Conservation (phyloP, 2,113 vertebrate genomes). For the Xyrauchen texanus region DNA sequence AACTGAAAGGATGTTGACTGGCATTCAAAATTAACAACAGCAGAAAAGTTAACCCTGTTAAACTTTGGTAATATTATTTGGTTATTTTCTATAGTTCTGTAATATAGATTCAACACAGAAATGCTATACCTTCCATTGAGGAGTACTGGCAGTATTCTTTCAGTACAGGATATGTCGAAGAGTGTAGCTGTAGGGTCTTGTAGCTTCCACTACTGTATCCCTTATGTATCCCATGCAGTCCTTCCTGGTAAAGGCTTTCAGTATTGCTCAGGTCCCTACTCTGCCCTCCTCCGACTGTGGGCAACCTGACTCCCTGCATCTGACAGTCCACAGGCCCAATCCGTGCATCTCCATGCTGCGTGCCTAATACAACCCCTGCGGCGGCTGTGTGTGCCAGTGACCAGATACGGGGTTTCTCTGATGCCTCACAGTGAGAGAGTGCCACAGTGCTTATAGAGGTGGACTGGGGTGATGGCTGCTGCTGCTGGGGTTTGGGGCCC, state of each 20-base stretch:
- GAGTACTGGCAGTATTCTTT: slow-evolving; percentile 82
- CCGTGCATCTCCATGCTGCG: slow-evolving; percentile 67
- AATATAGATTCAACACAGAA: not conserved
- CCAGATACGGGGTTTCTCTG: slow-evolving; percentile 91
- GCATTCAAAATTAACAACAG: not conserved
- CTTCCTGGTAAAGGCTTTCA: slow-evolving; percentile 70
- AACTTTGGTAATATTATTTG: not conserved
- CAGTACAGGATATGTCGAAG: slow-evolving; percentile 76
- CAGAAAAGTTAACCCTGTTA: too few species aligned
- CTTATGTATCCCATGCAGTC: slow-evolving; percentile 69
- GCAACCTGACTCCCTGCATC: slow-evolving; percentile 65
- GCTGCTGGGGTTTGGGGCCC: slow-evolving; percentile 57
- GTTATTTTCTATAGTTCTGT: not conserved
- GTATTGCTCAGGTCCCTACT: slow-evolving; percentile 59
- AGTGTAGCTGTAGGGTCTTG: slow-evolving; percentile 81
- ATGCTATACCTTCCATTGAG: slow-evolving; percentile 81
- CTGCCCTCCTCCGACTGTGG: slow-evolving; percentile 56
- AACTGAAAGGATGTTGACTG: not conserved
- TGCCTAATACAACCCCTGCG: slow-evolving; percentile 68
- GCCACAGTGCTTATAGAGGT: slow-evolving; percentile 56
- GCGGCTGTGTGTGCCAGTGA: slow-evolving; percentile 88
- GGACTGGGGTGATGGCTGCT: slow-evolving; percentile 40
- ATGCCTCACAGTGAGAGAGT: slow-evolving; percentile 74
- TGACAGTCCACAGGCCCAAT: slow-evolving; percentile 73
- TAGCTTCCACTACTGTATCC: slow-evolving; percentile 76